Evolutionary conservation across 1,140 invertebrate species (phyloP).

Genomic region (Lineus longissimus): DNA sequence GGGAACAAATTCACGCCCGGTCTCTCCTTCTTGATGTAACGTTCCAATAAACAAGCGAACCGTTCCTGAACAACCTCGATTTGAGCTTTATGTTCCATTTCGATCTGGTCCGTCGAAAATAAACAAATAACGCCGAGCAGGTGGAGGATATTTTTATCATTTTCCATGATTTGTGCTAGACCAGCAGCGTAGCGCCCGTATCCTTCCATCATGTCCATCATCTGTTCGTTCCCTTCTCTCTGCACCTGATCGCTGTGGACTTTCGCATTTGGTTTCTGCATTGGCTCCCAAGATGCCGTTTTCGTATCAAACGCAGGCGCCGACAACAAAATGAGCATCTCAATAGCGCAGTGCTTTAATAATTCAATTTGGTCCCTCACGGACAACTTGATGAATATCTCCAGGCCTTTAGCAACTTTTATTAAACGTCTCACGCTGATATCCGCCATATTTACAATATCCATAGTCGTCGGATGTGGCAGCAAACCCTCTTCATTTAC

Average conservation of each 20-base stretch:
- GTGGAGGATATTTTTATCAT: not conserved
- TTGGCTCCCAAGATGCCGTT: not conserved
- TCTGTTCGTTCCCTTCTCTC: constrained; percentile 4
- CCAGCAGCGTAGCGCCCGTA: not conserved
- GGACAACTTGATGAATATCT: not conserved
- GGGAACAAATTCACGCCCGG: not conserved
- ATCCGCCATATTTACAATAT: constrained; percentile 5
- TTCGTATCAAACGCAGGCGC: not conserved
- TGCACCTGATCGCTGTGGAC: not conserved
- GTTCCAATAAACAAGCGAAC: constrained; percentile 1
- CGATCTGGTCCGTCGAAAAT: not conserved
- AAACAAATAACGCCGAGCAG: not conserved
- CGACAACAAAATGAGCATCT: not conserved
- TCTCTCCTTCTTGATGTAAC: not conserved
- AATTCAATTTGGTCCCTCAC: not conserved
- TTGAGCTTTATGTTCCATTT: not conserved
- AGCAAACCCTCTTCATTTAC: not conserved
- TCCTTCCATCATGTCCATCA: not conserved
- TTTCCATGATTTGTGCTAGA: not conserved
- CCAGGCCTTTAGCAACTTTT: not conserved
- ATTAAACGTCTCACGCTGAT: not conserved
- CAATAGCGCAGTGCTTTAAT: constrained; percentile 5
- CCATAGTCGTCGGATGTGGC: not conserved
- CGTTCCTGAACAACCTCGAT: not conserved
- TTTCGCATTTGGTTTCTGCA: not conserved